These are phyloP conservation scores for Falco punctatus DNA, from an alignment of 2,113 vertebrate genomes.

Conservation along the genomic window DNA sequence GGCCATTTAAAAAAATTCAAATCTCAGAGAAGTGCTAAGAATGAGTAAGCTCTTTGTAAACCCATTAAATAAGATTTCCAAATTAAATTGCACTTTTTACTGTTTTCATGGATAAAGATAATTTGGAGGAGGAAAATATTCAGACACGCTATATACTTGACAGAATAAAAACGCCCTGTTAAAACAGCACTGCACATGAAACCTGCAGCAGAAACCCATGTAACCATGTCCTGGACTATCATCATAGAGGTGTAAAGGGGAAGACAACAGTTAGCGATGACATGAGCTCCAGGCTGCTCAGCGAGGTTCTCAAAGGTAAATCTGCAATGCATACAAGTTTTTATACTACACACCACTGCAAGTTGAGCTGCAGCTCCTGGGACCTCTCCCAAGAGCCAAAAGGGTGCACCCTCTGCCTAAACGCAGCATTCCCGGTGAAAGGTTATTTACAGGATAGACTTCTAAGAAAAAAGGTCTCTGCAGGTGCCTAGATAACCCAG, in stretches of 20 bases:
- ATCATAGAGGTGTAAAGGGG: not conserved
- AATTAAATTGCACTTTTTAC: not conserved
- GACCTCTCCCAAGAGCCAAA: not conserved
- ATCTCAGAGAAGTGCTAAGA: not conserved
- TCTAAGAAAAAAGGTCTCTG: not conserved
- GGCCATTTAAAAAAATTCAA: not conserved
- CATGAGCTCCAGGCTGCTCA: not conserved
- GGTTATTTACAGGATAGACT: not conserved
- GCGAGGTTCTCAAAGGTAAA: not conserved
- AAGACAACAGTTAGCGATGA: not conserved
- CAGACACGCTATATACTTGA: not conserved
- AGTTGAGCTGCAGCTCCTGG: not conserved
- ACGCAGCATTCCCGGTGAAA: not conserved
- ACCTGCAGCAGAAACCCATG: not conserved
- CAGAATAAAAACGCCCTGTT: not conserved
- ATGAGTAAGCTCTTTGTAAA: not conserved
- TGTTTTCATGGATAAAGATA: not conserved
- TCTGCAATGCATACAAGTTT: not conserved
- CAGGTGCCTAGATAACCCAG: not conserved
- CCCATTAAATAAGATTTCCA: not conserved
- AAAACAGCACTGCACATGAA: not conserved
- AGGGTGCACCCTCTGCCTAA: not conserved
- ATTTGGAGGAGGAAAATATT: not conserved
- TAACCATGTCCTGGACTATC: not conserved
- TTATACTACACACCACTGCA: not conserved